Evolutionary conservation across 2,797 vertebrate genomes (phyloP), one percentile per base, ranked within the genome.

Genomic region (Aphelocoma californica): DNA sequence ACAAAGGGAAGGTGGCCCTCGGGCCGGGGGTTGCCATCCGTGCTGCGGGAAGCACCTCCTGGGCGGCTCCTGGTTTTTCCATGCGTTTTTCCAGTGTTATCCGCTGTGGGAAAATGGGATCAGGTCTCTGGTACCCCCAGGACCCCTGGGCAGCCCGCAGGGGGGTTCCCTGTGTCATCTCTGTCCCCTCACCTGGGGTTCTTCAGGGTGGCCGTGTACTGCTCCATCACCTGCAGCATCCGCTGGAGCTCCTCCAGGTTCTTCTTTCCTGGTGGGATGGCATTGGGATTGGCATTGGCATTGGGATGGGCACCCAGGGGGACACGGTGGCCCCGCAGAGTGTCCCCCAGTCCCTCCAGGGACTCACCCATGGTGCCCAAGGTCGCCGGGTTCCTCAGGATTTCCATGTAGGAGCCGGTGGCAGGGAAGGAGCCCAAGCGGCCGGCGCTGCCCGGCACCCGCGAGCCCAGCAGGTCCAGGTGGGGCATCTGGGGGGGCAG

Each of bases 331-430:
- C n/a, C 15, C 40, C 7, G 1, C 29, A 6, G 45, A 5, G 4
- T 15, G 20, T 2, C 17, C 13, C 28, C 38, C 4, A 3, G 3
- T 9, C 23, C 12, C 3, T 0, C 5, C 6, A 3, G 1, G 25
- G 18, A 60, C 95, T 95, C 93, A 95, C 95, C 85, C 57, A 57
- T 19, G 7, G 70, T 86, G 25, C 65, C 81, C 0, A 91, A 29
- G 19, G 88, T 47, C 4, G 38, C 71, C 13, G 57, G 80, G 75
- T 75, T 90, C 82, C 51, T 36, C 83, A 96, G 86, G 2, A 5
- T 42, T 4, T 96, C 95, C 1, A 2, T 0, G 3, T 88, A 88
- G 93, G 79, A 7, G 36, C 29, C 45, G 0, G n/a, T 18, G 84
- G 7, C 51, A 21, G 45, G 1, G 12, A 93, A 90, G 58, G 89